Percentiles rank a stretch among this genome's conserved stretches.
Conservation (phyloP, 2,797 vertebrate species). For the Phoebastria nigripes region DNA sequence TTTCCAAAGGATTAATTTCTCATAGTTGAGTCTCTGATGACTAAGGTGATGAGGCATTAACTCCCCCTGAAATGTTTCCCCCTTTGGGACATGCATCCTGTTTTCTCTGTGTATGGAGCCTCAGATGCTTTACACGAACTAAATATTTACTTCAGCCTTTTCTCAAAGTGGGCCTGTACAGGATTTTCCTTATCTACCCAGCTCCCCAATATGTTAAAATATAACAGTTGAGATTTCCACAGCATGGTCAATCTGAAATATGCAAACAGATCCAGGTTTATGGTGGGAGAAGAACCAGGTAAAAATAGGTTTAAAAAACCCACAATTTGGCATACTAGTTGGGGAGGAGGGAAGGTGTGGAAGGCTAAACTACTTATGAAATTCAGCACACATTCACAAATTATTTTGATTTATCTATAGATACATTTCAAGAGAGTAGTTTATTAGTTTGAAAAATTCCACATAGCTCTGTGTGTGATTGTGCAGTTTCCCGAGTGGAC, state of each 20-base stretch:
- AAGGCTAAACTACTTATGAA: background rate
- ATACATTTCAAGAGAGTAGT: background rate
- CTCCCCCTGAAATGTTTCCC: background rate
- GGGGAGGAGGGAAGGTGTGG: background rate
- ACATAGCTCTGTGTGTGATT: fast-evolving
- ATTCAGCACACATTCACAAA: background rate
- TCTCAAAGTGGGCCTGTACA: background rate
- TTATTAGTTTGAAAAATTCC: background rate
- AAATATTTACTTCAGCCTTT: background rate
- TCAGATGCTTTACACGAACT: background rate
- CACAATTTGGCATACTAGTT: background rate
- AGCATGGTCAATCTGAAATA: background rate
- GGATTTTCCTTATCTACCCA: background rate
- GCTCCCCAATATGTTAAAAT: background rate
- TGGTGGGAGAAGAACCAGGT: background rate
- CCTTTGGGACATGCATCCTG: background rate
- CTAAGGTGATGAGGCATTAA: background rate
- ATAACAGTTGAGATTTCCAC: background rate
- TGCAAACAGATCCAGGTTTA: background rate
- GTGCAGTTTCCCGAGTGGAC: background rate
- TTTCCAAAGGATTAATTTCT: background rate
- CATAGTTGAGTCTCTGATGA: background rate
- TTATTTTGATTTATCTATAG: background rate
- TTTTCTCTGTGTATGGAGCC: background rate
- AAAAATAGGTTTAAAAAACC: background rate